phyloP scores from a whole-genome alignment of 2,888 invertebrate species.

The Apodemia zela region DNA sequence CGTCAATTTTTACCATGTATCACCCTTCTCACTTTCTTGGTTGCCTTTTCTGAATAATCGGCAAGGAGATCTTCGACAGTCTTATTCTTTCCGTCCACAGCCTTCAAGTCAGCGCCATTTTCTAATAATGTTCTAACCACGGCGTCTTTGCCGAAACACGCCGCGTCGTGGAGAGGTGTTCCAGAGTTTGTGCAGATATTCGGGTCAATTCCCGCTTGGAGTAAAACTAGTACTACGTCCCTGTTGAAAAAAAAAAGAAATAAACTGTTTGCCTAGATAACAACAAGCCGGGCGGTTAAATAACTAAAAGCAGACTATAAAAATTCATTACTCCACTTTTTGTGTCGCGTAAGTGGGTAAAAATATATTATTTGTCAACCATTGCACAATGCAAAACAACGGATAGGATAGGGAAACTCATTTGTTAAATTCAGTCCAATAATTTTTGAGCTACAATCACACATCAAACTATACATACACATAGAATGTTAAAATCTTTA shows the following conservation, averaged over 20 bases:
- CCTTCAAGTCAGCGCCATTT: slow-evolving; percentile 89
- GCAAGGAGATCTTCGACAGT: slow-evolving; percentile 93
- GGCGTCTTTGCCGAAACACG: slow-evolving; percentile 93
- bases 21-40: slow-evolving; percentile 91
- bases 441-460: no score
- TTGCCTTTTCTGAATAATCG: slow-evolving; percentile 93
- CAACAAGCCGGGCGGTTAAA: no score
- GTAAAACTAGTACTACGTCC: slow-evolving; percentile 89
- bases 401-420: no score
- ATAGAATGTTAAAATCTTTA: no score
- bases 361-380: no score
- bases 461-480: no score
- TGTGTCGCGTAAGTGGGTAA: no score
- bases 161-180: slow-evolving; percentile 96
- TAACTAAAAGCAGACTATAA: no score
- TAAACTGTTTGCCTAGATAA: no score
- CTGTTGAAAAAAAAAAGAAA: slow-evolving; percentile 53
- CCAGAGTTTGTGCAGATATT: slow-evolving; percentile 92
- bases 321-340: no score
- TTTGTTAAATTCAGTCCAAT: no score
- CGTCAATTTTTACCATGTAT: slow-evolving; percentile 84
- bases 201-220: slow-evolving; percentile 92
- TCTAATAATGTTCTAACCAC: slow-evolving; percentile 91
- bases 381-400: no score
- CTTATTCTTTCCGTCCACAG: slow-evolving; percentile 88